These are phyloP conservation scores for Cotesia chilonis DNA, from an alignment of 1,140 invertebrate species.

Conservation along the genomic window DNA sequence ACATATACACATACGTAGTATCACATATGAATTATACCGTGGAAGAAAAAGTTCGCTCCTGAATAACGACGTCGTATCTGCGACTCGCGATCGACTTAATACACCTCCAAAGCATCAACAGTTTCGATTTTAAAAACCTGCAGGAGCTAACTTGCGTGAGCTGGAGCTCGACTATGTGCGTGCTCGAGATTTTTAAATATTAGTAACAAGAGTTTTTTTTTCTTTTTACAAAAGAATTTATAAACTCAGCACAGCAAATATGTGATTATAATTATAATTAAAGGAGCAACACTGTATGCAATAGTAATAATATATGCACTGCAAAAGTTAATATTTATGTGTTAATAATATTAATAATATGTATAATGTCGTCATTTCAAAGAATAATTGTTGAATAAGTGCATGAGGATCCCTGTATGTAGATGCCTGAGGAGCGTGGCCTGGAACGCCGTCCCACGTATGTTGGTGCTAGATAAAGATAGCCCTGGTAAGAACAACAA, in stretches of 20 bases:
- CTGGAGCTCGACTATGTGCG: no score
- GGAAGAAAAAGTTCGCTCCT: no score
- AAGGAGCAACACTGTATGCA: no score
- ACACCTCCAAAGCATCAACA: no score
- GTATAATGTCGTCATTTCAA: background rate
- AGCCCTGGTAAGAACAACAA: background rate
- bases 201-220: background rate
- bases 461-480: slow-evolving; percentile 29
- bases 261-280: no score
- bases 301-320: background rate
- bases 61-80: no score
- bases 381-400: slow-evolving; percentile 2
- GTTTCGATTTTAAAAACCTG: no score
- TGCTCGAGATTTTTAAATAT: background rate
- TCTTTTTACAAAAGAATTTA: background rate
- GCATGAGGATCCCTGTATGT: slow-evolving; percentile 27
- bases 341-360: background rate
- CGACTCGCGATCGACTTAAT: no score
- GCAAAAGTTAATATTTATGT: background rate
- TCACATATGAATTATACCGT: no score
- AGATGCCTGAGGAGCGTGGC: slow-evolving; percentile 24
- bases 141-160: no score
- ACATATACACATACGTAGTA: no score
- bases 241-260: background rate
- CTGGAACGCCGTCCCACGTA: slow-evolving; percentile 35